A percentile compares a stretch with the other conserved stretches of the same genome.
These are phyloP conservation scores for Tenthredo notha DNA, from an alignment of 2,888 invertebrate genomes.

Conservation along the genomic window DNA sequence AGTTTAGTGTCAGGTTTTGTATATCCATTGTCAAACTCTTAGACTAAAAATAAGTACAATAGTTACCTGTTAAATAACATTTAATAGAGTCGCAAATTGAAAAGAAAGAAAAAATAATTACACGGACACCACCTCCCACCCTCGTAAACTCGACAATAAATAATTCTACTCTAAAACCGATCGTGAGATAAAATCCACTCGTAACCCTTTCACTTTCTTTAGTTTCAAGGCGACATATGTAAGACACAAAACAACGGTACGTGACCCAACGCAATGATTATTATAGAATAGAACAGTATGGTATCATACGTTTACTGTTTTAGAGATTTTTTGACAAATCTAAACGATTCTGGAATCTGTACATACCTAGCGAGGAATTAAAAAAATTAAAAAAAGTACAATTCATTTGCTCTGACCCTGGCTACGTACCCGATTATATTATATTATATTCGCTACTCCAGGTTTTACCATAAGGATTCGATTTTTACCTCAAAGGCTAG, in stretches of 20 bases:
- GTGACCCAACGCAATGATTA: conserved; percentile 7
- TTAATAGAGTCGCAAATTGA: neutral
- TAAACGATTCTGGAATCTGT: neutral
- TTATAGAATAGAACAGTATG: neutral
- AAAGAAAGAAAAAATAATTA: neutral
- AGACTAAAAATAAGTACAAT: neutral
- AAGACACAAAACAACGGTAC: conserved; percentile 22
- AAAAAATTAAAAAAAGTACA: conserved; percentile 1
- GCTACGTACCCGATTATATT: neutral
- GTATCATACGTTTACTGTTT: neutral
- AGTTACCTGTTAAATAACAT: neutral
- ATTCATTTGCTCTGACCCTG: conserved; percentile 12
- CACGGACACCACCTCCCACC: neutral
- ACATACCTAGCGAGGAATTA: neutral
- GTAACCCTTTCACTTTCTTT: conserved; percentile 51
- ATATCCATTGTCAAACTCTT: neutral
- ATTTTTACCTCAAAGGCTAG: neutral
- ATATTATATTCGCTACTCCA: neutral
- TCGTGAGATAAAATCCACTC: conserved; percentile 41
- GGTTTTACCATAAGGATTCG: neutral
- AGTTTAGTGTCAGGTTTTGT: conserved; percentile 15
- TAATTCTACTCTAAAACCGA: conserved; percentile 14
- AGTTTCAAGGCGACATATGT: conserved; percentile 44
- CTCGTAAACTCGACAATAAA: neutral
- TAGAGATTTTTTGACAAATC: neutral